Evolutionary conservation across 2,113 vertebrate species (phyloP), one percentile per base, ranked within the genome.

Genomic region (Indri indri): DNA sequence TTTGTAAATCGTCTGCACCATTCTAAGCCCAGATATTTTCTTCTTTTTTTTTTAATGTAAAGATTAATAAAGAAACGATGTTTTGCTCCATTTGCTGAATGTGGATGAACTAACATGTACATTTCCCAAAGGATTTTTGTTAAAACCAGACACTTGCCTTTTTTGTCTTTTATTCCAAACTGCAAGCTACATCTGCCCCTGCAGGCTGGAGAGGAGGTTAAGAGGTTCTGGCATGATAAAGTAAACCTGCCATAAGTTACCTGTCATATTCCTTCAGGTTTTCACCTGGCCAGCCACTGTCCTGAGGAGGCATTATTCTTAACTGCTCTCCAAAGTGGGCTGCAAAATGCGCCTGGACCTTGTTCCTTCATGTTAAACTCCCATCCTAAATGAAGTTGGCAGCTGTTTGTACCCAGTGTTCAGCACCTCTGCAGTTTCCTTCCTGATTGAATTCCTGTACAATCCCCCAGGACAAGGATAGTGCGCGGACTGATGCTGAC

Each of bases 81-180:
- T 18, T 94, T 93, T 93, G 61, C 70, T 65, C 30, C 22, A 7
- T 25, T 95, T 16, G 0, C 59, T n/a, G 25, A 2, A 1, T 27
- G 40, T 45, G 0, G 13, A 32, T 50, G 5, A 93, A 93, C 79
- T 40, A 17, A 34, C 7, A 4, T 11, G 37, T 20, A 18, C 68
- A 0, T 25, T 37, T 90, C 18, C 11, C 52, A 13, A 37, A 80
- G 54, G 80, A 95, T 90, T 89, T 18, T 1, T 5, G 6, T 76
- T 13, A 0, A 82, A 79, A 54, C 40, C 47, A 71, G 87, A 42
- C 12, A 10, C 0, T 18, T 76, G 18, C 20, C 20, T 47, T 59
- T 57, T 13, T 13, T 91, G 77, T 54, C 70, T 96, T 77, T 71
- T 96, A 3, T 68, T 93, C 63, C 61, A 68, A 70, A 94, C 52